A percentile compares a stretch with the other conserved stretches of the same genome.
Conservation (phyloP, 2,888 invertebrate genomes). For the Ennomos fuscantarius region DNA sequence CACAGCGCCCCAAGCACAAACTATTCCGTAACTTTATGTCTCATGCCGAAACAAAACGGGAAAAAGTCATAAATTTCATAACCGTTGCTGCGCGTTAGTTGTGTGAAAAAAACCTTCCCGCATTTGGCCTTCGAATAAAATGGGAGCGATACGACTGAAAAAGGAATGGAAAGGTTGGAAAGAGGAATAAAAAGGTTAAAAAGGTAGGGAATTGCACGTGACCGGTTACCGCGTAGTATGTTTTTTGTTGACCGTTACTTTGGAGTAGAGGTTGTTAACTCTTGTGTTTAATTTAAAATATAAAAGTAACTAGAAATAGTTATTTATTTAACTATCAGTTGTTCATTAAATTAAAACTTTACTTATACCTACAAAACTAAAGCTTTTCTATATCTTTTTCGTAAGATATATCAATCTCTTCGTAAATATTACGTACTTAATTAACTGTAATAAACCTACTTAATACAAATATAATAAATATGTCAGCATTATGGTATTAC, state of each 20-base stretch:
- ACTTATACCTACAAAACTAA: too few relatives aligned
- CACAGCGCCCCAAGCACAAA: conserved; percentile 9
- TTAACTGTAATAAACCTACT: too few relatives aligned
- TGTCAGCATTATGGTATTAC: too few relatives aligned
- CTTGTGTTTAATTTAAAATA: neutral
- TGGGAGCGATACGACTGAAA: conserved; percentile 29
- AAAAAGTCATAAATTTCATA: conserved; percentile 40
- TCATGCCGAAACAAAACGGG: conserved; percentile 26
- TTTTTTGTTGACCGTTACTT: conserved; percentile 9
- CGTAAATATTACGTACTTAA: too few relatives aligned
- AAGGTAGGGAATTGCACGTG: conserved; percentile 22
- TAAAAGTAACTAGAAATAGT: too few relatives aligned
- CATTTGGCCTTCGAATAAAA: conserved; percentile 35
- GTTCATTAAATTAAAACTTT: too few relatives aligned
- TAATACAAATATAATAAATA: too few relatives aligned
- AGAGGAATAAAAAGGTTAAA: conserved; percentile 24
- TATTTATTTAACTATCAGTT: too few relatives aligned
- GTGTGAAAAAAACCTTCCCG: conserved; percentile 34
- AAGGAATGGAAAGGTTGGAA: conserved; percentile 25
- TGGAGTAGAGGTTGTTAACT: neutral
- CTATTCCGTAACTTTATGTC: conserved; percentile 23
- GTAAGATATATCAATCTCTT: too few relatives aligned
- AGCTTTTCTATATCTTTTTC: too few relatives aligned
- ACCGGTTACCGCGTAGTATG: conserved; percentile 13
- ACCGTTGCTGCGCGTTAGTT: conserved; percentile 32